These are phyloP conservation scores for Drosophila busckii DNA, from an alignment of 1,140 invertebrate species.

Conservation along the genomic window DNA sequence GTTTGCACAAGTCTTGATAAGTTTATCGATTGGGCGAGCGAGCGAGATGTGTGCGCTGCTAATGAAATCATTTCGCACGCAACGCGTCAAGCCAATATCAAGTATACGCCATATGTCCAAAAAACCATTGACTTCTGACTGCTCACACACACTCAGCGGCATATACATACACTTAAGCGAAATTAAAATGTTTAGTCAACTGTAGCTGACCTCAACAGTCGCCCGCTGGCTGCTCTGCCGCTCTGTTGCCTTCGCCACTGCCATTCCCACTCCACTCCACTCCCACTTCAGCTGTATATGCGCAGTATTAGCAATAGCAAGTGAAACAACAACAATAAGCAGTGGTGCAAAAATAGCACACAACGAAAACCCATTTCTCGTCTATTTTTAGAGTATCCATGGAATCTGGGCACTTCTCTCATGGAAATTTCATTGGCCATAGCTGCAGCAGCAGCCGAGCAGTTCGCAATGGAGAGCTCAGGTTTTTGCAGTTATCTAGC, in stretches of 20 bases:
- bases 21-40: constrained; percentile 42
- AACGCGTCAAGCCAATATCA: constrained; percentile 49
- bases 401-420: constrained; percentile 16
- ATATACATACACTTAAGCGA: constrained; percentile 21
- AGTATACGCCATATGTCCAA: constrained; percentile 65
- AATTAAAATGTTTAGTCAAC: constrained; percentile 76
- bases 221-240: constrained; percentile 9
- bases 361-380: constrained; percentile 22
- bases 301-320: too few relatives aligned
- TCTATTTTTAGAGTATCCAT: constrained; percentile 55
- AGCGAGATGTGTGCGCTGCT: constrained; percentile 35
- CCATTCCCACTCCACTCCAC: not conserved
- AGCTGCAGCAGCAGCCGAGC: not conserved
- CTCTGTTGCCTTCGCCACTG: not conserved
- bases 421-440: constrained; percentile 33
- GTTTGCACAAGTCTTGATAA: constrained; percentile 6
- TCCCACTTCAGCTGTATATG: too few relatives aligned
- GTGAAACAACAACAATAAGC: constrained; percentile 8
- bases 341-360: constrained; percentile 31
- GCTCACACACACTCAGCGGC: not conserved
- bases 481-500: constrained; percentile 51
- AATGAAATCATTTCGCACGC: constrained; percentile 67
- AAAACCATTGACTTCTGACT: constrained; percentile 67
- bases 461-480: not conserved
- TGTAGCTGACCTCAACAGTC: constrained; percentile 53